Base-by-base conservation (phyloP, 2,888 invertebrate genomes). In the Stratiomys singularior region DNA sequence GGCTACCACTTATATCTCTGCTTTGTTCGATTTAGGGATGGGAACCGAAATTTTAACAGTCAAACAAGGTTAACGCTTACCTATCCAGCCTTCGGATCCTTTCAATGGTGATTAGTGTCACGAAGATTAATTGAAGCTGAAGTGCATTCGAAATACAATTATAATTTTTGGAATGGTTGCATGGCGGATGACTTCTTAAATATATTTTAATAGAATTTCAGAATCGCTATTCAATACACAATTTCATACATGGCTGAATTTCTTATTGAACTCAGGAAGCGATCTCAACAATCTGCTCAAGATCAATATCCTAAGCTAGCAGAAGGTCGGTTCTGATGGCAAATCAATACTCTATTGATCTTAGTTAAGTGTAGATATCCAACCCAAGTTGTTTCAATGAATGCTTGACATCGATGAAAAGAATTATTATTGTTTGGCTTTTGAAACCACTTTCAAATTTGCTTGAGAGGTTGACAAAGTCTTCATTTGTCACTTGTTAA, bases 111-210 rank as follows among this genome's bases (percentile, higher is more conserved):
- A 74, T 74, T 74, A 74, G 60, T 60, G 74, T 74, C 37, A 18
- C 13, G 74, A 74, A 21, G 74, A 60, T 58, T 37, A 60, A 58
- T 74, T 58, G 37, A 27, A 7, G 13, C 23, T 58, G 23, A 74
- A 58, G 74, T 74, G 58, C 60, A 23, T 60, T 58, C 13, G 25
- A 5, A 58, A 11, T 23, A 60, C 58, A 74, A 37, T 58, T 21
- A 21, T n/a, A 28, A 37, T 74, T 28, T 56, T 56, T 44, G 52
- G 46, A 13, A 46, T 69, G n/a, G 11, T 47, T 23, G 15, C 11
- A 11, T 52, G 46, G 69, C 67, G 46, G 76, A 79, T 79, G 79
- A 79, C 79, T 79, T 77, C 72, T 79, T 79, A 77, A 79, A 79
- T 76, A 79, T 76, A 79, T 76, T 76, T 64, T 79, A 77, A 79